phyloP scores from a whole-genome alignment of 2,113 vertebrate genomes.

The Furnarius figulus region DNA sequence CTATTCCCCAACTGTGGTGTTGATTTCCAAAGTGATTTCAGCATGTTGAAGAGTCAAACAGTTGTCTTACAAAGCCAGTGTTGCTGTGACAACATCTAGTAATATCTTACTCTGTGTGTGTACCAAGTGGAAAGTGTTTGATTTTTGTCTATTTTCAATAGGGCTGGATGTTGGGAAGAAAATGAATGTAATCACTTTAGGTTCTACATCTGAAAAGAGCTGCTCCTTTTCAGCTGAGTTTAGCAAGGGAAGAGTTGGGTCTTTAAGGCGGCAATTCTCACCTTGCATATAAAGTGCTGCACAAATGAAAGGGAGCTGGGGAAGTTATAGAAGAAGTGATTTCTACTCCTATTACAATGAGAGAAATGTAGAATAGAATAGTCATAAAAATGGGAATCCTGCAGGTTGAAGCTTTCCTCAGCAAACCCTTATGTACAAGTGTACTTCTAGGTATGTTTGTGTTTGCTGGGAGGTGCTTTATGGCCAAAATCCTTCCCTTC shows the following conservation, averaged over 20 bases:
- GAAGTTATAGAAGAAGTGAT: background rate
- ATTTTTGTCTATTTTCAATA: slow-evolving; percentile 44
- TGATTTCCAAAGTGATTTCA: slow-evolving; percentile 53
- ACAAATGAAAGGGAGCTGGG: background rate
- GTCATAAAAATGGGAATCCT: background rate
- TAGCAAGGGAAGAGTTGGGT: background rate
- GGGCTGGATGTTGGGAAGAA: background rate
- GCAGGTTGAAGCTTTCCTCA: background rate
- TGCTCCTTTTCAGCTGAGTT: background rate
- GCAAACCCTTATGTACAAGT: rapidly evolving
- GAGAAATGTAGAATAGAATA: background rate
- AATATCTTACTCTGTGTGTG: slow-evolving; percentile 55
- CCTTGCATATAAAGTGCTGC: background rate
- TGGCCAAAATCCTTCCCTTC: background rate
- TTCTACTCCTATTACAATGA: background rate
- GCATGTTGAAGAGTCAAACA: slow-evolving; percentile 53
- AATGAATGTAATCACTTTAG: slow-evolving; percentile 5
- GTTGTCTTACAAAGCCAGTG: slow-evolving; percentile 44
- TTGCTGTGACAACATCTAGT: slow-evolving; percentile 70
- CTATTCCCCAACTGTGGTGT: slow-evolving; percentile 19
- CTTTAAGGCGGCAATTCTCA: background rate
- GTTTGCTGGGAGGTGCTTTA: background rate
- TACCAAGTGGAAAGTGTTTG: background rate
- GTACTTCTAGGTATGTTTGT: background rate
- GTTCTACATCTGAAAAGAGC: background rate